Conservation (phyloP, 1,140 invertebrate genomes). For the Scaptomyza hsui region DNA sequence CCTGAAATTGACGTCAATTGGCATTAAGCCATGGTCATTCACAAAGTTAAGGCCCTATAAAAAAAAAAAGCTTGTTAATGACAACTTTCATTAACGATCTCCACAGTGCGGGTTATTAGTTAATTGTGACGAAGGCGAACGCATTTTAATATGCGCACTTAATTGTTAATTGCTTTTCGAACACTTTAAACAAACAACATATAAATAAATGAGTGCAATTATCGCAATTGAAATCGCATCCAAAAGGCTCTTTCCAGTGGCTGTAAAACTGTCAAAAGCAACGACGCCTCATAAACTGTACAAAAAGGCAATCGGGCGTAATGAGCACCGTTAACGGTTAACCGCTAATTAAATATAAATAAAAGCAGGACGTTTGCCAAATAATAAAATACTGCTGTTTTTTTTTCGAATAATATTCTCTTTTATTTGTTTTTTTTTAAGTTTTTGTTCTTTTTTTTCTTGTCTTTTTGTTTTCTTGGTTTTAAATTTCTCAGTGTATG, state of each 20-base stretch:
- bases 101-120: conserved; percentile 55
- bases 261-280: conserved; percentile 70
- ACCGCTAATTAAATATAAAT: conserved; percentile 76
- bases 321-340: conserved; percentile 26
- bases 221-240: conserved; percentile 48
- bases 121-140: conserved; percentile 66
- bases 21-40: conserved; percentile 4
- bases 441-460: conserved; percentile 62
- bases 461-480: conserved; percentile 70
- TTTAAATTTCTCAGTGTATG: conserved; percentile 48
- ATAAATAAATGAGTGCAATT: conserved; percentile 60
- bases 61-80: conserved; percentile 62
- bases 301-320: conserved; percentile 14
- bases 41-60: conserved; percentile 47
- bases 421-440: conserved; percentile 76
- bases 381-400: conserved; percentile 41
- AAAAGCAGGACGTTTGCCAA: conserved; percentile 51
- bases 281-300: conserved; percentile 52
- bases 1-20: conserved; percentile 42
- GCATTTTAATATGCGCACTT: conserved; percentile 71
- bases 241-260: conserved; percentile 36
- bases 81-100: conserved; percentile 65
- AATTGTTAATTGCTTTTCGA: conserved; percentile 77
- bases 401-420: conserved; percentile 80
- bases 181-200: conserved; percentile 75